Base-by-base conservation (phyloP, 2,888 invertebrate species). In the Calliphora vomitoria region DNA sequence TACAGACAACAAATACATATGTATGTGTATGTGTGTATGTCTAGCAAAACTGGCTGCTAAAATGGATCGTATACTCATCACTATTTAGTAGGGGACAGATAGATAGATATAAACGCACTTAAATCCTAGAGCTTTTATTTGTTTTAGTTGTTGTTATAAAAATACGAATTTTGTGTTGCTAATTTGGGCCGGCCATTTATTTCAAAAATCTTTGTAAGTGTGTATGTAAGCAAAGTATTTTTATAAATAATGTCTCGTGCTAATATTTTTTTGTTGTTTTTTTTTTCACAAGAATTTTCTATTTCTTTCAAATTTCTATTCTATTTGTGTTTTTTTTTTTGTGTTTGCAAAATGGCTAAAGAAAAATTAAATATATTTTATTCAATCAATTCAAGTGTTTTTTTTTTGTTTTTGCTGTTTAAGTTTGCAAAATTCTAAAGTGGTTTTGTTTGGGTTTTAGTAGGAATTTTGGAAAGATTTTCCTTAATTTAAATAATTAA, bases 221-320 rank as follows among this genome's bases (percentile, higher is more conserved):
- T 38, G 35, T 31, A 31, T 35, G 35, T n/a, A 25, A 8, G 13
- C 20, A 44, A 44, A 44, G 18, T n/a, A n/a, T 66, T 76, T 31
- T 25, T n/a, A n/a, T 13, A 47, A 68, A 44, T 71, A 38, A 41
- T 55, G 62, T 83, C 82, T 76, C 76, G 76, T 76, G 82, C 71
- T 76, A 69, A 69, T 76, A 60, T 75, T n/a, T 60, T 35, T 13
- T 11, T 44, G 0, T 41, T 41, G 4, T 25, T 44, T 62, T 62
- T 38, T 50, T 20, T 1, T 25, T 69, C 8, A 15, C 18, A 41
- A 35, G 47, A 75, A 18, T 64, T 50, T 47, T 64, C 35, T 64
- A 35, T 44, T 38, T 31, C 6, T 58, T 18, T 11, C 10, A n/a
- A 53, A 8, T 79, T 68, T 55, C 15, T 68, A 35, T 18, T 44